phyloP scores from a whole-genome alignment of 2,888 invertebrate genomes.

The Andrena chrysosceles region DNA sequence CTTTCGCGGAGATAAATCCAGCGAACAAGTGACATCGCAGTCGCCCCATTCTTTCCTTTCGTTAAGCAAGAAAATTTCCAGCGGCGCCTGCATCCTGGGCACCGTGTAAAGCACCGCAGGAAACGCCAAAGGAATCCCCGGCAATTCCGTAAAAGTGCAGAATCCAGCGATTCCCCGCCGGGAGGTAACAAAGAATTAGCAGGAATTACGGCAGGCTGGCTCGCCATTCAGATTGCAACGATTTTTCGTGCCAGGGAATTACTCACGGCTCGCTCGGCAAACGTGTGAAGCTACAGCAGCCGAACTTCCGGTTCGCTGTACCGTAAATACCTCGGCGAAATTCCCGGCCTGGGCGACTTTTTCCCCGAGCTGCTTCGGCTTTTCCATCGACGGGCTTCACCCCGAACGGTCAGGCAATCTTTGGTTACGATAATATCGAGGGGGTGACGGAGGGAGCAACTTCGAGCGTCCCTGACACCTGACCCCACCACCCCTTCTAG shows the following conservation, averaged over 20 bases:
- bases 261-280: conserved; percentile 36
- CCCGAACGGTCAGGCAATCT: conserved; percentile 9
- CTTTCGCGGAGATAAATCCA: too few species aligned
- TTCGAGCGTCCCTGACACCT: conserved; percentile 44
- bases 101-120: too few species aligned
- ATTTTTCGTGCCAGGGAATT: conserved; percentile 57
- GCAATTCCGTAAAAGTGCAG: too few species aligned
- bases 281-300: conserved; percentile 5
- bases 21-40: too few species aligned
- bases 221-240: conserved; percentile 40
- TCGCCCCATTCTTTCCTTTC: too few species aligned
- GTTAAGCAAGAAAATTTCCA: too few species aligned
- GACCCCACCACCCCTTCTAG: conserved; percentile 28
- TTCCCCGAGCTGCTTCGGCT: not conserved
- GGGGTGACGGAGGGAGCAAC: conserved; percentile 37
- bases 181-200: conserved; percentile 32
- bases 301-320: conserved; percentile 38
- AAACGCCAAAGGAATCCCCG: too few species aligned
- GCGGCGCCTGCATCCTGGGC: too few species aligned
- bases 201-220: conserved; percentile 22
- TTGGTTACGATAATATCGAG: conserved; percentile 25
- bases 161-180: not conserved
- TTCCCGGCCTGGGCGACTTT: conserved; percentile 24
- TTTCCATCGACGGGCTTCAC: not conserved
- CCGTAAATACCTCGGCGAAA: conserved; percentile 31